Percentiles rank a stretch among this genome's conserved stretches.
phyloP scores from a whole-genome alignment of 2,888 invertebrate genomes.

The Tridacna crocea region DNA sequence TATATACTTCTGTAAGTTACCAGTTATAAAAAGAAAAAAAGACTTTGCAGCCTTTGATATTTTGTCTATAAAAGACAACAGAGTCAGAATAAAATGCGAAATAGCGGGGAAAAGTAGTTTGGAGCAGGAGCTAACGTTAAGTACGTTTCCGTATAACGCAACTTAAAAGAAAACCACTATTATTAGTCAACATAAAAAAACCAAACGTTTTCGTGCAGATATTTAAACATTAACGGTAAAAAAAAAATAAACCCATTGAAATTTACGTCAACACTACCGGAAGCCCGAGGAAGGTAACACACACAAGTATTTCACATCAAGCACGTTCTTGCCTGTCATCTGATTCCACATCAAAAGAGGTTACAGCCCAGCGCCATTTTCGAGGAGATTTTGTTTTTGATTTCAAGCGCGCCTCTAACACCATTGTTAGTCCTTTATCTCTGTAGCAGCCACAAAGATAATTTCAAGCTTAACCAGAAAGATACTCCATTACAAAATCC shows the following conservation, averaged over 20 bases:
- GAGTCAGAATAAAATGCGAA: too few relatives aligned
- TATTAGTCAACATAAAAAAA: slow-evolving; percentile 14
- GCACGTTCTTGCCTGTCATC: slow-evolving; percentile 60
- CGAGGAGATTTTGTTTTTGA: slow-evolving; percentile 27
- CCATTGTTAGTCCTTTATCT: slow-evolving; percentile 35
- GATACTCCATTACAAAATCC: too few relatives aligned
- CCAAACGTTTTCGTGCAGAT: slow-evolving; percentile 15
- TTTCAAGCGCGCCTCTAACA: slow-evolving; percentile 58
- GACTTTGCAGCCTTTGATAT: too few relatives aligned
- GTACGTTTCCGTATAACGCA: background rate
- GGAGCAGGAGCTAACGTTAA: too few relatives aligned
- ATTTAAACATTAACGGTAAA: background rate
- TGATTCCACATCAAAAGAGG: slow-evolving; percentile 41
- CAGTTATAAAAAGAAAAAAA: too few relatives aligned
- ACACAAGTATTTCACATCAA: slow-evolving; percentile 23
- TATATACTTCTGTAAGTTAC: too few relatives aligned
- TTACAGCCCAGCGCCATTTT: slow-evolving; percentile 52
- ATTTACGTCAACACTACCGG: background rate
- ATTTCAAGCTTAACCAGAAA: too few relatives aligned
- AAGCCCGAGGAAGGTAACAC: background rate
- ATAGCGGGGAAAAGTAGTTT: too few relatives aligned
- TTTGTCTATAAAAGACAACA: too few relatives aligned
- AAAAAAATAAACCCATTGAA: slow-evolving; percentile 2
- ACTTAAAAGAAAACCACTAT: slow-evolving; percentile 8
- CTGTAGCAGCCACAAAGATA: too few relatives aligned